phyloP scores from a whole-genome alignment of 2,888 invertebrate species.

The Melieria omissa region DNA sequence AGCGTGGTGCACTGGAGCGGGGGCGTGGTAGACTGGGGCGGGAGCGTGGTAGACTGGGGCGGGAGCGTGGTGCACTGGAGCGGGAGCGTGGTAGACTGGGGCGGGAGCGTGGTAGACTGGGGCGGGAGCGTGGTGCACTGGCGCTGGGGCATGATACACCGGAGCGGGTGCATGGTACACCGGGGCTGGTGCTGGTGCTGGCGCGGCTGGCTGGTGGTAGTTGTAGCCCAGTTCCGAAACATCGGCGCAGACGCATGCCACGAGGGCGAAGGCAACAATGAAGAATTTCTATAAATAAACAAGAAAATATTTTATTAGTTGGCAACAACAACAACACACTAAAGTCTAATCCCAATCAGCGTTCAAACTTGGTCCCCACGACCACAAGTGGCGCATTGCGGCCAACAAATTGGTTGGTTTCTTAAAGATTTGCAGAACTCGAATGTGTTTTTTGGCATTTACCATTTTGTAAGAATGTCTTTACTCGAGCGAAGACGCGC shows the following conservation, averaged over 20 bases:
- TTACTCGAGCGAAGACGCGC: conserved; percentile 24
- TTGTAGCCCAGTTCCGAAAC: conserved; percentile 39
- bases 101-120: conserved; percentile 18
- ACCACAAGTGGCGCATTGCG: too few relatives aligned
- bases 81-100: conserved; percentile 18
- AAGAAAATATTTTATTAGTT: neutral
- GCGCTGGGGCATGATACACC: conserved; percentile 39
- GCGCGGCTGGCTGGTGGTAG: conserved; percentile 5
- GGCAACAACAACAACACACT: neutral
- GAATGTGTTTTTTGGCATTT: neutral
- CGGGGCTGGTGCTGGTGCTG: conserved; percentile 25
- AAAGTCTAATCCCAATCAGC: too few relatives aligned
- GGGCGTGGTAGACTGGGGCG: conserved; percentile 34
- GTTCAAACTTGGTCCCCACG: too few relatives aligned
- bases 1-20: conserved; percentile 37
- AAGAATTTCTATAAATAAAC: conserved; percentile 38
- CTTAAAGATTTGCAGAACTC: neutral
- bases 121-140: neutral
- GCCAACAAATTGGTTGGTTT: neutral
- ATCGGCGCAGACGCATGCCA: conserved; percentile 43
- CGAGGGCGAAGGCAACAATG: conserved; percentile 37
- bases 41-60: conserved; percentile 11
- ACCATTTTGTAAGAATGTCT: conserved; percentile 6
- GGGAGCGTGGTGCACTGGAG: conserved; percentile 9
- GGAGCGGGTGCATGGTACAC: conserved; percentile 26